Evolutionary conservation across 2,888 invertebrate genomes (phyloP), one percentile per base, ranked within the genome.

Genomic region (Cephus rjabovi): DNA sequence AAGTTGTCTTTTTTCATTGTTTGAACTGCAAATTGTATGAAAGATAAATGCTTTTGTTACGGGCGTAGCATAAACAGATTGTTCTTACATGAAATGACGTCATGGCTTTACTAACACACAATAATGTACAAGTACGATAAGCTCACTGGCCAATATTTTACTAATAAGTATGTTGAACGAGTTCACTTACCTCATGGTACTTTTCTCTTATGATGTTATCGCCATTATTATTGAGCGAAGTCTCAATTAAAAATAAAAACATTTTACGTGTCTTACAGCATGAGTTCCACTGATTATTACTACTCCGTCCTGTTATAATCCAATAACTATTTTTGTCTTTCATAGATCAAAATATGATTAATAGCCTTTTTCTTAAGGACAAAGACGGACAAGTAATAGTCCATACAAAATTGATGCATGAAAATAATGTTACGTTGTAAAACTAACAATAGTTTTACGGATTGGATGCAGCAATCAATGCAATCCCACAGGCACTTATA

Each of bases 111-210:
- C 56, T 56, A 56, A 56, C 56, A 56, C 9, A 56, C 9, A 23
- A 56, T 15, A 56, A 56, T 56, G 23, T 56, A 56, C 23, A 56
- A 56, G 56, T 15, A 9, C 56, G 56, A 56, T 56, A 23, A 56
- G 56, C 56, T 56, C 6, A 70, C 31, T 74, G 35, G 31, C 33
- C n/a, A 75, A 37, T 31, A 33, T 31, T 56, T 70, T 12, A 68
- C 75, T 75, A 75, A 56, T 56, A 30, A 68, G 75, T 75, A n/a
- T 69, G 6, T 37, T 74, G 23, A 75, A 11, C 33, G n/a, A 56
- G 12, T 74, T 12, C n/a, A 56, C 56, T 56, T 56, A 56, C 56
- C 56, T 56, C 56, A 6, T 56, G 56, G 15, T 56, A 56, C 2
- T 15, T 56, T 56, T 56, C 23, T 56, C 15, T 56, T 56, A 56